Evolutionary conservation across 2,113 vertebrate species (phyloP), one percentile per base, ranked within the genome.

Genomic region (Silurus asotus): DNA sequence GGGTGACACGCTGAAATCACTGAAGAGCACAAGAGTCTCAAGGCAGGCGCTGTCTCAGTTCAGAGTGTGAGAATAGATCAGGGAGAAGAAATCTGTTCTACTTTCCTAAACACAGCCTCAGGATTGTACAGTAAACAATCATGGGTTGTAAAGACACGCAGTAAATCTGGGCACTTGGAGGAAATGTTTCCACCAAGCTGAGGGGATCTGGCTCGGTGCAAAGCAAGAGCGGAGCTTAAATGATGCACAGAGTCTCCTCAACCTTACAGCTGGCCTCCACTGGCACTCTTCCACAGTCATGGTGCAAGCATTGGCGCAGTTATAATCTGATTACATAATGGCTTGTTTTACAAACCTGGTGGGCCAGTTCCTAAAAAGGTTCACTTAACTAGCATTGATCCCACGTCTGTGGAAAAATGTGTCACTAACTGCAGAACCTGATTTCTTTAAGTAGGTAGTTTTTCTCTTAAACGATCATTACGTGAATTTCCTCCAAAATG

Each of bases 41-140:
- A 6, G 14, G 74, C 11, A n/a, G 74, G 0, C 74, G 6, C 5
- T 56, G 58, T 37, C 37, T 37, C 51, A 0, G 64, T 59, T 48
- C 48, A 19, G 58, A 13, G 48, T 25, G 87, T 7, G 67, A n/a
- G 84, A 83, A 83, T 51, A 61, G 61, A 84, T 88, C 72, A 48
- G 81, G 86, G 84, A 88, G 87, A 82, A 83, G 58, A 78, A 88
- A 91, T 89, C 79, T 86, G 89, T 74, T 84, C 74, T 87, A 89
- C 91, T 94, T 95, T 94, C 92, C 92, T 94, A 92, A 92, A 92
- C 87, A 6, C 67, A 53, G 86, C 89, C 92, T 89, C 89, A 67
- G 90, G 91, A 87, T 89, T 78, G 76, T 90, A 90, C 92, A 91
- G 91, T 94, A 95, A 95, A 95, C 93, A 93, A 92, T 92, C 88